phyloP scores from a whole-genome alignment of 2,113 vertebrate species.

The Channa argus region DNA sequence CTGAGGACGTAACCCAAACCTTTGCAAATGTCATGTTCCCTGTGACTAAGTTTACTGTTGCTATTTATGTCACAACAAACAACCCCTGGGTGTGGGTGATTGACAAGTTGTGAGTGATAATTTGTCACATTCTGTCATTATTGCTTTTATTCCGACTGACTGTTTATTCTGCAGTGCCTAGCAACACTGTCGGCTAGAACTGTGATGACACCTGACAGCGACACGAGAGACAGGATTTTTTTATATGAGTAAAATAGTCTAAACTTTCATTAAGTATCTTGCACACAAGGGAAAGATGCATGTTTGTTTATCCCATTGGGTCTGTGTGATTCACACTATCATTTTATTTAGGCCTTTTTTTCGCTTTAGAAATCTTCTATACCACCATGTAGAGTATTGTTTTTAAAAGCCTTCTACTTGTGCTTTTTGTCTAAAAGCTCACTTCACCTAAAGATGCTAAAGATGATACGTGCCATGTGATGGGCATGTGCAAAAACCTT shows the following conservation, averaged over 20 bases:
- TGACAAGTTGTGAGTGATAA: slow-evolving; percentile 71
- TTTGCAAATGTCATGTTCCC: slow-evolving; percentile 62
- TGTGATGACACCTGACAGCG: slow-evolving; percentile 57
- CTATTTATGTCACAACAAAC: slow-evolving; percentile 77
- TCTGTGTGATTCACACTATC: neutral
- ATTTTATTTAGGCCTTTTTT: neutral
- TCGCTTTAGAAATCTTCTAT: slow-evolving; percentile 18
- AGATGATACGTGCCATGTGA: neutral
- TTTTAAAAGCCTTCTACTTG: slow-evolving; percentile 18
- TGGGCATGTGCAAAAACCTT: neutral
- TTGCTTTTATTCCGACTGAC: slow-evolving; percentile 53
- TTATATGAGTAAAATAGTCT: slow-evolving; percentile 28
- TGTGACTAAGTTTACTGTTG: slow-evolving; percentile 56
- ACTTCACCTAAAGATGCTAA: slow-evolving; percentile 1
- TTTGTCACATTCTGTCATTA: slow-evolving; percentile 70
- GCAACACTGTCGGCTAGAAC: slow-evolving; percentile 39
- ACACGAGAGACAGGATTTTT: slow-evolving; percentile 32
- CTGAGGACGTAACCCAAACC: slow-evolving; percentile 49
- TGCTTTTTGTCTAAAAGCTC: slow-evolving; percentile 2
- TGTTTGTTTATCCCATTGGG: slow-evolving; percentile 23
- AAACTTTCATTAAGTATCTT: slow-evolving; percentile 45
- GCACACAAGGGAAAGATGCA: neutral
- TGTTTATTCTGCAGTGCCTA: slow-evolving; percentile 26
- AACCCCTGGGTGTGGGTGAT: slow-evolving; percentile 66
- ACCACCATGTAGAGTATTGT: neutral